phyloP scores from a whole-genome alignment of 1,140 invertebrate genomes.

The Helicoverpa zea region DNA sequence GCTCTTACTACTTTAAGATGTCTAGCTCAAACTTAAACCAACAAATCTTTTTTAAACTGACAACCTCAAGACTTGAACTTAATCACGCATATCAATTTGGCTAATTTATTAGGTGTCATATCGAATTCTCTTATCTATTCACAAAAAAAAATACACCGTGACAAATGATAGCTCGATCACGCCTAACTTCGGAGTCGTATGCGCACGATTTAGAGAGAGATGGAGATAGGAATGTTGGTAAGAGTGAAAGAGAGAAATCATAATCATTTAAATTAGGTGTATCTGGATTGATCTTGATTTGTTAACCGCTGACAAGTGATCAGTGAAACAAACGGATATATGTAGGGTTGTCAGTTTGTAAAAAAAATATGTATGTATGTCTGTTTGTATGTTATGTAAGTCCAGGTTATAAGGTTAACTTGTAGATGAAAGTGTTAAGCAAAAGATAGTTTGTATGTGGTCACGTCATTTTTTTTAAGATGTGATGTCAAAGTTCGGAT shows the following conservation, averaged over 20 bases:
- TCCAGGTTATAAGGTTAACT: not conserved
- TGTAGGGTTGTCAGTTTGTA: constrained; percentile 15
- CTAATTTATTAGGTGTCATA: constrained; percentile 73
- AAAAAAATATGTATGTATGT: not conserved
- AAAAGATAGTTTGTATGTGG: not conserved
- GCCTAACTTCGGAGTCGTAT: constrained; percentile 56
- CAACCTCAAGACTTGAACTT: not conserved
- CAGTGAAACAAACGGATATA: constrained; percentile 66
- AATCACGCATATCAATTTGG: constrained; percentile 59
- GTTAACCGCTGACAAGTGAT: constrained; percentile 81
- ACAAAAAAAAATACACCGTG: constrained; percentile 74
- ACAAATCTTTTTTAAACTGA: constrained; percentile 1
- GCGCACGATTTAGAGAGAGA: constrained; percentile 62
- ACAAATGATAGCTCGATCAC: constrained; percentile 74
- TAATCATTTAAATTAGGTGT: constrained; percentile 76
- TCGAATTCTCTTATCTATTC: constrained; percentile 68
- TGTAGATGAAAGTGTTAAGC: constrained; percentile 10
- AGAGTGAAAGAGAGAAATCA: constrained; percentile 59
- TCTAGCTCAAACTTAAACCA: no score
- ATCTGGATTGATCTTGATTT: constrained; percentile 83
- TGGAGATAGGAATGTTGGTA: constrained; percentile 41
- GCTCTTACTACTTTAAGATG: no score
- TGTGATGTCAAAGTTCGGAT: not conserved
- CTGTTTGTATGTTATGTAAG: constrained; percentile 1
- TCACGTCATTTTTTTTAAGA: not conserved